A percentile compares a stretch with the other conserved stretches of the same genome.
phyloP scores from a whole-genome alignment of 2,113 vertebrate genomes.

The Antennarius striatus region DNA sequence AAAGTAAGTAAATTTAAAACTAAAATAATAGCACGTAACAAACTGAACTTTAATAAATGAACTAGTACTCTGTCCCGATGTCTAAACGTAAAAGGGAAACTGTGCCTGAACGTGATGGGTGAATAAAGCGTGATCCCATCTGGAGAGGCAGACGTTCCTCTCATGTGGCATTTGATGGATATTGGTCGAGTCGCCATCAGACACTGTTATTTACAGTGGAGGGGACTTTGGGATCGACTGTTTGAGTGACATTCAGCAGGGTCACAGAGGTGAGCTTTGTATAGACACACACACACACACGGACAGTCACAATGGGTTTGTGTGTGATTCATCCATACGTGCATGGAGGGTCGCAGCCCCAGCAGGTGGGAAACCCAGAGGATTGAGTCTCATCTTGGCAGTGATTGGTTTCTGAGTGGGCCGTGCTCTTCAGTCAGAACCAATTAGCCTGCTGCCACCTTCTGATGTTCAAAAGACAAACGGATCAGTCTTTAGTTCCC shows the following conservation, averaged over 20 bases:
- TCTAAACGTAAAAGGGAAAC: background rate
- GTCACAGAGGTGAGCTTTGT: constrained; percentile 53
- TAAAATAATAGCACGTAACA: no score
- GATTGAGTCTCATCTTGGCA: constrained; percentile 54
- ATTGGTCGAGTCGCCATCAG: constrained; percentile 19
- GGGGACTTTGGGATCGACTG: constrained; percentile 51
- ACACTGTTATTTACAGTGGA: constrained; percentile 60
- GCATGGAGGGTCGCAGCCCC: constrained; percentile 24
- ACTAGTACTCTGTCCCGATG: background rate
- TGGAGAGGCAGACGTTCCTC: constrained; percentile 22
- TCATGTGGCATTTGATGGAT: constrained; percentile 55
- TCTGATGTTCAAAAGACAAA: constrained; percentile 72
- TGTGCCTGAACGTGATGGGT: background rate
- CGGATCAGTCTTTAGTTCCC: background rate
- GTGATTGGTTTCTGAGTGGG: constrained; percentile 69
- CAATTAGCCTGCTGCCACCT: constrained; percentile 76
- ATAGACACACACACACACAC: constrained; percentile 41
- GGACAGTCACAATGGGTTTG: constrained; percentile 38
- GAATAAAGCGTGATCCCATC: constrained; percentile 21
- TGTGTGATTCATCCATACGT: constrained; percentile 28
- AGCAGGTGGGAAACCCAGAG: constrained; percentile 49
- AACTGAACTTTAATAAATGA: no score
- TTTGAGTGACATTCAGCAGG: constrained; percentile 66
- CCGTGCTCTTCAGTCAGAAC: constrained; percentile 65
- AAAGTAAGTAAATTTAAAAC: no score